Evolutionary conservation across 2,797 vertebrate genomes (phyloP).

Genomic region (Clarias pachynema): DNA sequence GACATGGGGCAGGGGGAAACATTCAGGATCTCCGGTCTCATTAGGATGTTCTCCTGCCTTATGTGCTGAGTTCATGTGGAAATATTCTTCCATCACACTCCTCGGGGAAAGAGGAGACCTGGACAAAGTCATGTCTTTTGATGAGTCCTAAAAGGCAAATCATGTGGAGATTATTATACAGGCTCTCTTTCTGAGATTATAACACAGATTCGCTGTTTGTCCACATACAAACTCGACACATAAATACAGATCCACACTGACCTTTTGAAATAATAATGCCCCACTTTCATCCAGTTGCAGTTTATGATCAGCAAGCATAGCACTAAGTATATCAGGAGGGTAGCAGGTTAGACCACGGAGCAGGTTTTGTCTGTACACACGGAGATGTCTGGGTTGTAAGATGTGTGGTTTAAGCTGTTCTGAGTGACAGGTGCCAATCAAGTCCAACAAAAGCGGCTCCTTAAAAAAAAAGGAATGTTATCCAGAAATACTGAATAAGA

Average conservation of each 20-base stretch:
- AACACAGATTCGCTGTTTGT: background rate
- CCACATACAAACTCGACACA: background rate
- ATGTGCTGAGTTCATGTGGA: constrained; percentile 58
- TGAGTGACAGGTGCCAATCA: constrained; percentile 91
- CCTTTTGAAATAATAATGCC: constrained; percentile 67
- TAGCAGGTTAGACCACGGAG: constrained; percentile 74
- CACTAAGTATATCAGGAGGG: constrained; percentile 72
- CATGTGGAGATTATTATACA: background rate
- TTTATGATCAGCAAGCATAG: constrained; percentile 72
- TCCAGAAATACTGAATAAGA: background rate
- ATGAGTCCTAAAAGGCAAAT: constrained; percentile 24
- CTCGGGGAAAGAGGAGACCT: background rate
- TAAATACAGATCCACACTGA: constrained; percentile 38
- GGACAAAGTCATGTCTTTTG: constrained; percentile 40
- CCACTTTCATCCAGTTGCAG: constrained; percentile 69
- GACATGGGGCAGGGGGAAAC: constrained; percentile 67
- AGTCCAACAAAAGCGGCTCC: constrained; percentile 87
- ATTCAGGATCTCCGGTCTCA: constrained; percentile 20
- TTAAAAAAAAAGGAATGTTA: constrained; percentile 54
- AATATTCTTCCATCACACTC: constrained; percentile 76
- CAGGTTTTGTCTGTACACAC: constrained; percentile 72
- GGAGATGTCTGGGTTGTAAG: constrained; percentile 80
- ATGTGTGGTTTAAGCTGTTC: constrained; percentile 75
- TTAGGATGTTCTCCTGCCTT: constrained; percentile 1
- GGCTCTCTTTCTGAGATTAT: background rate